Percentiles rank a stretch among this genome's conserved stretches.
These are phyloP conservation scores for Todiramphus saurophagus DNA, from an alignment of 2,113 vertebrate species.

Conservation along the genomic window DNA sequence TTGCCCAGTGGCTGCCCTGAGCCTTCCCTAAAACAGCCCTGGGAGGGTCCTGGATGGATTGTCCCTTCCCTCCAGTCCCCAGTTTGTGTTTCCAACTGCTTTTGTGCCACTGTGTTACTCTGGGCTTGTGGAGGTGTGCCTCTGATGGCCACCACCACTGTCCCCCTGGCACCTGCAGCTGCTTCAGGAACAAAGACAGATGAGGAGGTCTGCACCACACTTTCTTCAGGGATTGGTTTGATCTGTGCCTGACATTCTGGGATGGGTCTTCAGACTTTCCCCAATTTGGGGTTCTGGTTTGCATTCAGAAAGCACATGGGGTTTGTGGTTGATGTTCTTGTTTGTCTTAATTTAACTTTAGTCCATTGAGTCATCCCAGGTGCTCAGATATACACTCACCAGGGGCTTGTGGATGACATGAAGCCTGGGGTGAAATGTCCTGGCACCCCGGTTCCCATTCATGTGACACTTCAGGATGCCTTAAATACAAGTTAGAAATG, in stretches of 20 bases:
- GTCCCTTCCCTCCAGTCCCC: background rate
- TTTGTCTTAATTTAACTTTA: background rate
- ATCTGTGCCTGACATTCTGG: background rate
- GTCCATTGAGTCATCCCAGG: background rate
- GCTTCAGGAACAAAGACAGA: background rate
- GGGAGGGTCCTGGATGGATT: background rate
- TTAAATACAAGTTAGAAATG: background rate
- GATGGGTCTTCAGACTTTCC: background rate
- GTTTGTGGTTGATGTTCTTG: background rate
- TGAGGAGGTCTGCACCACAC: accelerated
- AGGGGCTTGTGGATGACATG: background rate
- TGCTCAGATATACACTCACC: background rate
- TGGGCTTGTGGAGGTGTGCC: background rate
- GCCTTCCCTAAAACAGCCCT: background rate
- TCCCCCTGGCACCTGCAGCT: accelerated
- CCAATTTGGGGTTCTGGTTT: background rate
- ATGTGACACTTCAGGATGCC: background rate
- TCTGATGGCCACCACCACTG: background rate
- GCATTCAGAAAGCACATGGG: background rate
- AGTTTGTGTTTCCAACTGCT: background rate
- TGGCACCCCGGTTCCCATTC: background rate
- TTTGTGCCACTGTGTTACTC: background rate
- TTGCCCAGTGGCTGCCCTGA: background rate
- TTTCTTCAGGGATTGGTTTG: background rate
- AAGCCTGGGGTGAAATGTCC: background rate